Base-by-base conservation (phyloP, 2,797 vertebrate genomes). In the Enteromius treurensis region DNA sequence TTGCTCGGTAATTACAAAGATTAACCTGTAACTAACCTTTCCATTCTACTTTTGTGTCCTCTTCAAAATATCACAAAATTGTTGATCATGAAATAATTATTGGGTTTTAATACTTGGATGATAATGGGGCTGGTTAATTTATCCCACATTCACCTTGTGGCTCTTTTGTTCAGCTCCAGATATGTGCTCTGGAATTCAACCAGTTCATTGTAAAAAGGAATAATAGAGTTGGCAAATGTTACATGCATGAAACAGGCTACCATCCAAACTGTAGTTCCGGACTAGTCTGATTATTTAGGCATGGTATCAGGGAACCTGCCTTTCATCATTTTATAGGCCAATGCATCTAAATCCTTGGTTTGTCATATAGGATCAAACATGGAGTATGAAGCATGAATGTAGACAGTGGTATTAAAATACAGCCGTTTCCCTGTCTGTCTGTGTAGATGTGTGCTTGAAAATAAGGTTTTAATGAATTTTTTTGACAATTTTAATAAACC, bases 401-500 rank as follows among this genome's bases (percentile, higher is more conserved):
- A 13, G 11, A 40, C 5, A 15, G 21, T 55, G 32, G 49, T 42
- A 10, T 71, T 51, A 73, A 49, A 71, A 71, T n/a, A 69, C 68
- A 29, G 45, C 34, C 3, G 40, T 34, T 6, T 53, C 4, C 2
- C 42, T 42, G 42, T 42, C 10, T 42, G 10, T 51, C 0, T 49
- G 2, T 45, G 4, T 49, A 2, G 15, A n/a, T 53, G n/a, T 53
- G 21, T 58, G 5, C 51, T 58, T 40, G 21, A 7, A 26, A 79
- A 55, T 69, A 19, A 40, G 19, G n/a, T 34, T 42, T 68, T 55
- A 79, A 79, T 80, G 51, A 80, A n/a, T n/a, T 26, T 26, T 26
- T 26, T 42, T 80, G 79, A 70, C 79, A 80, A 58, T 11, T 26
- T 51, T 80, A 60, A 80, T 80, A 80, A 58, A 60, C 67, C 67